Conservation (phyloP, 2,888 invertebrate species). For the Mythimna pallens region DNA sequence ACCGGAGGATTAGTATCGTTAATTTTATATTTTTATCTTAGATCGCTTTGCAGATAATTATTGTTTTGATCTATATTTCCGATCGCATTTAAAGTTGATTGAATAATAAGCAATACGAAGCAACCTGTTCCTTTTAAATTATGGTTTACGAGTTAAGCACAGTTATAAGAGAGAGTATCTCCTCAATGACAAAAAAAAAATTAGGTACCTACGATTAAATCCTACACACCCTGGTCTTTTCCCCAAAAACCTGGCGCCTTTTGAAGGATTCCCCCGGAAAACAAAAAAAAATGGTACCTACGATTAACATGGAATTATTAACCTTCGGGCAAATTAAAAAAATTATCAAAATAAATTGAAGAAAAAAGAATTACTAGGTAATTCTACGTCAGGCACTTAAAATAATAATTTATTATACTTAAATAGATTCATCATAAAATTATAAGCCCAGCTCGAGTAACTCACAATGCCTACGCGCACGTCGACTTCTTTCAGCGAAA, state of each 20-base stretch:
- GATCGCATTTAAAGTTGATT: slow-evolving; percentile 29
- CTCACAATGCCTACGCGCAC: slow-evolving; percentile 26
- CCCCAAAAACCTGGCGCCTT: too few species aligned
- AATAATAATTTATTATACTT: not conserved
- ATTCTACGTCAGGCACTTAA: not conserved
- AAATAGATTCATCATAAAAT: slow-evolving; percentile 14
- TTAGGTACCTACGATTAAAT: too few species aligned
- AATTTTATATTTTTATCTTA: slow-evolving; percentile 29
- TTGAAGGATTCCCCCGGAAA: too few species aligned
- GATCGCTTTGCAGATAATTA: slow-evolving; percentile 29
- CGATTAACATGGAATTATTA: too few species aligned
- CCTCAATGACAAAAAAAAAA: not conserved
- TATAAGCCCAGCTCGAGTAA: not conserved
- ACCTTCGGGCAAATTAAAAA: too few species aligned
- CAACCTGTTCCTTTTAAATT: not conserved
- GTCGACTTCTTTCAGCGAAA: slow-evolving; percentile 24
- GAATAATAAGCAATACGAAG: not conserved
- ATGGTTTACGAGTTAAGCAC: slow-evolving; percentile 6
- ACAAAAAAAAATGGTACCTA: too few species aligned
- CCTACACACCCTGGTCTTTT: too few species aligned
- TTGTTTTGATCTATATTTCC: slow-evolving; percentile 28
- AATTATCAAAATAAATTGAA: too few species aligned
- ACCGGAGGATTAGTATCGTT: slow-evolving; percentile 23
- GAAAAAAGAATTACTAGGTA: too few species aligned
- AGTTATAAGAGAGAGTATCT: not conserved